phyloP scores from a whole-genome alignment of 2,888 invertebrate genomes.

The Autographa gamma region DNA sequence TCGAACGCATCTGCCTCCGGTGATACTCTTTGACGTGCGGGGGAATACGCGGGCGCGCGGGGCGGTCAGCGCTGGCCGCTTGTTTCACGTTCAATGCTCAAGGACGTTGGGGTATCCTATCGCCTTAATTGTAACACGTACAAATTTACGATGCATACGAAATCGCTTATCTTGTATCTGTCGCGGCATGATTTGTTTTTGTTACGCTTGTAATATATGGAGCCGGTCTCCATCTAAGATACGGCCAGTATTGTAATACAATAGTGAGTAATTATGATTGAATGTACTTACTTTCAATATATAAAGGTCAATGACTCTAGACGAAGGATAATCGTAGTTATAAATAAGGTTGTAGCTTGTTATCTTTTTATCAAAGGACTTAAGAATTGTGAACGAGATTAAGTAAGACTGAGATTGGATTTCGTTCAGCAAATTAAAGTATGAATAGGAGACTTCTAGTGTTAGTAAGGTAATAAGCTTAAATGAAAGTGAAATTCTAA shows the following conservation, averaged over 20 bases:
- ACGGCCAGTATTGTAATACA: slow-evolving; percentile 51
- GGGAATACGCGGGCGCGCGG: too few relatives aligned
- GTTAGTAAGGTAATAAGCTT: background rate
- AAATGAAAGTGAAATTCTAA: background rate
- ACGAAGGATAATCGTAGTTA: background rate
- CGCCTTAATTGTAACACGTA: slow-evolving; percentile 78
- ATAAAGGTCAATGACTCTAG: slow-evolving; percentile 32
- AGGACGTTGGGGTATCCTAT: too few relatives aligned
- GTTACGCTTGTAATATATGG: slow-evolving; percentile 71
- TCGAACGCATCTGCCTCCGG: too few relatives aligned
- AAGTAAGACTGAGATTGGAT: background rate
- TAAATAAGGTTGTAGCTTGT: background rate
- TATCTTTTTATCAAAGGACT: background rate
- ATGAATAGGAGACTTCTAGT: background rate
- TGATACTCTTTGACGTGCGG: too few relatives aligned
- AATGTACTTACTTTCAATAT: slow-evolving; percentile 44
- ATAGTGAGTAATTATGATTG: slow-evolving; percentile 61
- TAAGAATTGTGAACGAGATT: background rate
- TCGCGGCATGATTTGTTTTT: slow-evolving; percentile 76
- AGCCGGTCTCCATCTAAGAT: slow-evolving; percentile 59
- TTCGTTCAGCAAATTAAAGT: background rate
- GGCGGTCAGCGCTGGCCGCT: too few relatives aligned
- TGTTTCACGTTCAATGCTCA: too few relatives aligned
- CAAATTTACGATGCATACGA: slow-evolving; percentile 77
- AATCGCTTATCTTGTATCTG: slow-evolving; percentile 79